Conservation (phyloP, 2,888 invertebrate genomes). For the Andrena chrysosceles region DNA sequence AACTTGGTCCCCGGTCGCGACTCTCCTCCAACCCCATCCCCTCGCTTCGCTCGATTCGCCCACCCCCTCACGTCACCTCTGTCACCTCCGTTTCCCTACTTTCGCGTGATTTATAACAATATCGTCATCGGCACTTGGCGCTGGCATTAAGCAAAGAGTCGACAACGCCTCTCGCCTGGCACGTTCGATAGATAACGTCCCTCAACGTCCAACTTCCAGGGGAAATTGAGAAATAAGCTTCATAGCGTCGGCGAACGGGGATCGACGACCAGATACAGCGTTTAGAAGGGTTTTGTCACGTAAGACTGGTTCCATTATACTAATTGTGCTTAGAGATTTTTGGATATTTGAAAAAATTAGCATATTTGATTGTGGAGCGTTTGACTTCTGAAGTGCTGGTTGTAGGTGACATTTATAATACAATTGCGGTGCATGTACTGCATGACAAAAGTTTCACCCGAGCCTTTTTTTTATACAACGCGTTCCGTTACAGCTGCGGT, state of each 20-base stretch:
- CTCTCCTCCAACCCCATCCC: conserved; percentile 3
- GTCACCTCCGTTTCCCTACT: conserved; percentile 38
- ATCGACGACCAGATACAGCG: neutral
- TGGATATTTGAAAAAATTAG: neutral
- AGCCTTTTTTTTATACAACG: neutral
- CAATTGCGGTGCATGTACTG: conserved; percentile 15
- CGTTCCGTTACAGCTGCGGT: conserved; percentile 27
- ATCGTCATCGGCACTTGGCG: conserved; percentile 41
- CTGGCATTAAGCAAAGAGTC: neutral
- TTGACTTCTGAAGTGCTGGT: too few species aligned
- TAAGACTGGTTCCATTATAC: neutral
- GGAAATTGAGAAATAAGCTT: conserved; percentile 28
- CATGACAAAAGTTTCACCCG: conserved; percentile 21
- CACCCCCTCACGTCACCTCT: conserved; percentile 24
- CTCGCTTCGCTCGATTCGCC: conserved; percentile 23
- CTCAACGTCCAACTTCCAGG: conserved; percentile 6
- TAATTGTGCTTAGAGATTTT: neutral
- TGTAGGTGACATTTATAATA: neutral
- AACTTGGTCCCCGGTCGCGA: conserved; percentile 43
- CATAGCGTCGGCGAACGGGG: too few species aligned
- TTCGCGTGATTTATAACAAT: conserved; percentile 60
- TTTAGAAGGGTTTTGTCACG: neutral
- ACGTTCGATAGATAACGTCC: conserved; percentile 22
- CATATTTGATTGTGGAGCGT: too few species aligned
- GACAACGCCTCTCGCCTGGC: neutral